phyloP scores from a whole-genome alignment of 2,113 vertebrate genomes.

The Apodemus speciosus region DNA sequence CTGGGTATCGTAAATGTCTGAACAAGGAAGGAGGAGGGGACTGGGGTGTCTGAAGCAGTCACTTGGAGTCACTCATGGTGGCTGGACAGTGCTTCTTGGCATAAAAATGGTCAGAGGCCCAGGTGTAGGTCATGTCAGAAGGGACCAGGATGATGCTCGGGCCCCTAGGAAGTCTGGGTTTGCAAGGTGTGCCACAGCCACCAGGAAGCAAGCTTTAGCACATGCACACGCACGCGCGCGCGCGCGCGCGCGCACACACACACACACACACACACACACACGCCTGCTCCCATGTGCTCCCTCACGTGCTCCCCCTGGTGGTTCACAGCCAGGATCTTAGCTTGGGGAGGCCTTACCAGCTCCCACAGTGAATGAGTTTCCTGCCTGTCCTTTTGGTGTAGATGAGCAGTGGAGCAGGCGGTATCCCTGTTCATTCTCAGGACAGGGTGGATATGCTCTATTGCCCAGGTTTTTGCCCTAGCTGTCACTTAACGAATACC shows the following conservation, averaged over 20 bases:
- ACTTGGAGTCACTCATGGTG: not conserved
- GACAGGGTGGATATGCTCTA: not conserved
- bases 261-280: no score
- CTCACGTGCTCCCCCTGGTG: not conserved
- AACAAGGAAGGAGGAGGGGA: not conserved
- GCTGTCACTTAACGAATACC: not conserved
- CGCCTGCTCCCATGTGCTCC: not conserved
- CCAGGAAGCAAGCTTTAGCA: no score
- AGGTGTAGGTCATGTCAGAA: not conserved
- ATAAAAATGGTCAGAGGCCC: not conserved
- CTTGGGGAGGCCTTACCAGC: not conserved
- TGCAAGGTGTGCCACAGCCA: not conserved
- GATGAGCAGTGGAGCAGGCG: fast-evolving
- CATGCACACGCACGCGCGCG: no score
- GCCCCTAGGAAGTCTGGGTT: not conserved
- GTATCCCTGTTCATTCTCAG: not conserved
- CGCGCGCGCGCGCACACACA: no score
- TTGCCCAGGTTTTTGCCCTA: no score
- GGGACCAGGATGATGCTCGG: no score
- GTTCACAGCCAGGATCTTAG: not conserved
- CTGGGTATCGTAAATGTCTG: not conserved
- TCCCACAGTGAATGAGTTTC: not conserved
- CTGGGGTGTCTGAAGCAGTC: not conserved
- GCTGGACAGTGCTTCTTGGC: not conserved
- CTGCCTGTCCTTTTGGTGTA: not conserved